Evolutionary conservation across 2,113 vertebrate genomes (phyloP).

Genomic region (Muntiacus reevesi): DNA sequence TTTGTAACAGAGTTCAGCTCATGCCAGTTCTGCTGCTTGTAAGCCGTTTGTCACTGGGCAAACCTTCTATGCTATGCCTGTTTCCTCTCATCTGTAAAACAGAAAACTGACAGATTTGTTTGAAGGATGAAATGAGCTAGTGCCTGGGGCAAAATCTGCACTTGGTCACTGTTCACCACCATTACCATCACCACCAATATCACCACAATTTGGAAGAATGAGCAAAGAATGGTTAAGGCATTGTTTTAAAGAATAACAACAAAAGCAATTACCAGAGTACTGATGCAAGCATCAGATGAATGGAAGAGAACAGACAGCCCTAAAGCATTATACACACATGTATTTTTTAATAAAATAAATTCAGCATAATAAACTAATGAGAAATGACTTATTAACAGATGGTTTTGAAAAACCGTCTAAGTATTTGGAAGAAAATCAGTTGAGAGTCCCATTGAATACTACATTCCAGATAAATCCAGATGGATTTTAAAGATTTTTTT

Average conservation of each 20-base stretch:
- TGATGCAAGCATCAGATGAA: neutral
- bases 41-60: neutral
- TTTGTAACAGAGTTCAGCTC: neutral
- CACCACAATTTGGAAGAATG: neutral
- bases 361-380: neutral
- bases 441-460: neutral
- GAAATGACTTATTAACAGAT: conserved; percentile 16
- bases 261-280: neutral
- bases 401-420: neutral
- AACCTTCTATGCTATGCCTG: neutral
- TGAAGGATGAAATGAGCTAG: neutral
- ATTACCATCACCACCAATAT: rapidly evolving
- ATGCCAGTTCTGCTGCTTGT: neutral
- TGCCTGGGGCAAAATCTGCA: neutral
- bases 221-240: neutral
- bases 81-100: neutral
- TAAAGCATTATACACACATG: neutral
- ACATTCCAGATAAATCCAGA: conserved; percentile 16
- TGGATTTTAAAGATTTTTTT: neutral
- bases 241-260: neutral
- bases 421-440: conserved; percentile 21
- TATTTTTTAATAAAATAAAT: neutral
- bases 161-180: neutral
- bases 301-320: neutral
- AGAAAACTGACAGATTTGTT: neutral